Conservation (phyloP, 1,140 invertebrate species). For the Drosophila nigrodunni region DNA sequence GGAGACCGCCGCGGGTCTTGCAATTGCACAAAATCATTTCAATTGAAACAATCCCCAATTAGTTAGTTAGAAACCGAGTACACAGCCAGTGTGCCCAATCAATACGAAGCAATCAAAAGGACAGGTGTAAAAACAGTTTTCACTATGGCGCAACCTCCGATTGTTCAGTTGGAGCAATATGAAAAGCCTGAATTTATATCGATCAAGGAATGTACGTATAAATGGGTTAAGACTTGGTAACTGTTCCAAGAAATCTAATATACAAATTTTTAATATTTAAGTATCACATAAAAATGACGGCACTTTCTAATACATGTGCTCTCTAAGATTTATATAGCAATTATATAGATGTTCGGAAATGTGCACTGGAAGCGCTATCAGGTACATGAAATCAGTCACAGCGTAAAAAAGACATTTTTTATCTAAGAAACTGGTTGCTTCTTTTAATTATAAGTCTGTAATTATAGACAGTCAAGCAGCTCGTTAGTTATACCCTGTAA, state of each 20-base stretch:
- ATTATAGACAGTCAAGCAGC: too few species aligned
- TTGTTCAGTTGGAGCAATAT: conserved; percentile 3
- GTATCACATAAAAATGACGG: background rate
- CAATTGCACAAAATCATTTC: conserved; percentile 58
- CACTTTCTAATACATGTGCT: too few species aligned
- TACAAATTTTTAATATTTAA: background rate
- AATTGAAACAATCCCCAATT: conserved; percentile 65
- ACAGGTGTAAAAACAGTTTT: conserved; percentile 6
- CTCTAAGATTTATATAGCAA: too few species aligned
- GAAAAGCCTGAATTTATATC: conserved; percentile 23
- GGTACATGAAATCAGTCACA: too few species aligned
- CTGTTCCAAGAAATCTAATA: background rate
- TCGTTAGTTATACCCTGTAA: too few species aligned
- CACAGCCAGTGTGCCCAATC: conserved; percentile 20
- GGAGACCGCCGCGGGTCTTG: conserved; percentile 52
- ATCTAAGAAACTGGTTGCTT: too few species aligned
- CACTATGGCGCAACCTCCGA: conserved; percentile 19
- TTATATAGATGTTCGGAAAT: too few species aligned
- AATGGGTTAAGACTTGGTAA: background rate
- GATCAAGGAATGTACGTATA: conserved; percentile 31
- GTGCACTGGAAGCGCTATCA: too few species aligned
- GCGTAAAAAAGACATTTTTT: too few species aligned
- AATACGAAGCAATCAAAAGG: background rate
- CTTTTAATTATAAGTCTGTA: too few species aligned
- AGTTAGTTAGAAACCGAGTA: conserved; percentile 32